These are phyloP conservation scores for Pseudoips prasinana DNA, from an alignment of 2,888 invertebrate genomes.

Conservation along the genomic window DNA sequence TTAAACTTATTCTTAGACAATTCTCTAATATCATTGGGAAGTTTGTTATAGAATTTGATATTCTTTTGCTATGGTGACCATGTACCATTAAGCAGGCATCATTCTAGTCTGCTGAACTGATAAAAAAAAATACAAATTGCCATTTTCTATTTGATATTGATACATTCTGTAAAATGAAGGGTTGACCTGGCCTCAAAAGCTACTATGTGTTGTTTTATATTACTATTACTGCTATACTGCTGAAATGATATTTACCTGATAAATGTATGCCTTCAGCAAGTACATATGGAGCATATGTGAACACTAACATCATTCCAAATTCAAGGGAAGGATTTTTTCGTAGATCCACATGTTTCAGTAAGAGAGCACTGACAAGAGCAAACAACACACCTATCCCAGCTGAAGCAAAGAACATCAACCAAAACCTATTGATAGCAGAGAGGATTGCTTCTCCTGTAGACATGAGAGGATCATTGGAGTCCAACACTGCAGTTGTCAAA, in stretches of 20 bases:
- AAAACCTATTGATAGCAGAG: conserved; percentile 94
- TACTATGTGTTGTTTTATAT: too few relatives aligned
- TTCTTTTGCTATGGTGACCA: too few relatives aligned
- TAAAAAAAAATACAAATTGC: too few relatives aligned
- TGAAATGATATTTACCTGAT: conserved; percentile 84
- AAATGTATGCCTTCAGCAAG: conserved; percentile 97
- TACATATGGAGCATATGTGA: conserved; percentile 99
- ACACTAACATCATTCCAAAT: conserved; percentile 99
- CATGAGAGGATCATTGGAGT: conserved; percentile 82
- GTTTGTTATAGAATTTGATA: too few relatives aligned
- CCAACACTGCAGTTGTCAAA: conserved; percentile 93
- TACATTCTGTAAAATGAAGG: too few relatives aligned
- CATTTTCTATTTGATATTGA: too few relatives aligned
- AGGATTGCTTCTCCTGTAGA: conserved; percentile 92
- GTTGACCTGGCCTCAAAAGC: too few relatives aligned
- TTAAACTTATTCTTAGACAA: too few relatives aligned
- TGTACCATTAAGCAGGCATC: too few relatives aligned
- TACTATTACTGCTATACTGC: too few relatives aligned
- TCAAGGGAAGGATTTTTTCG: conserved; percentile 98
- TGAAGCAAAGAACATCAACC: conserved; percentile 99
- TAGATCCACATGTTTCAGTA: conserved; percentile 97
- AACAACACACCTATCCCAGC: conserved; percentile 97
- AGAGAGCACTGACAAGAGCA: conserved; percentile 94
- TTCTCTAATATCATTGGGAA: too few relatives aligned
- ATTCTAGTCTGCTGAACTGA: too few relatives aligned